These are phyloP conservation scores for Hybos culiciformis DNA, from an alignment of 2,888 invertebrate genomes.

Conservation along the genomic window DNA sequence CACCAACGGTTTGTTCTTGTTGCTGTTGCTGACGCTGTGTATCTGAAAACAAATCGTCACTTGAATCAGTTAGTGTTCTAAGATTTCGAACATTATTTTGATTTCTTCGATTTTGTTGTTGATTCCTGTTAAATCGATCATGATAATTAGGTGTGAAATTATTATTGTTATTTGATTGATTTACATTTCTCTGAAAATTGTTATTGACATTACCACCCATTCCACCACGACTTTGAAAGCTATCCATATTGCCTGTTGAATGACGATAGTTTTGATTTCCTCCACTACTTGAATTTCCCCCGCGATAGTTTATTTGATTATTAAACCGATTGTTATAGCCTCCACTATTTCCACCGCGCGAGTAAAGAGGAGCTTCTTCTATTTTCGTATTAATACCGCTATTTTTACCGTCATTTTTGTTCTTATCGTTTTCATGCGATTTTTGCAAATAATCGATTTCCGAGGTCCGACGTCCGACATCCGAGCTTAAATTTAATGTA, in stretches of 20 bases:
- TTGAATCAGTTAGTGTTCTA: no score
- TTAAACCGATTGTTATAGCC: constrained; percentile 26
- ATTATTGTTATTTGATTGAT: background rate
- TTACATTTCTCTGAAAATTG: constrained; percentile 1
- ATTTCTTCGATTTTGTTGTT: constrained; percentile 5
- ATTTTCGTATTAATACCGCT: constrained; percentile 11
- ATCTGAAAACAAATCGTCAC: no score
- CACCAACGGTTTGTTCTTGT: no score
- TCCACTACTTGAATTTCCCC: constrained; percentile 13
- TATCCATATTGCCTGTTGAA: constrained; percentile 15
- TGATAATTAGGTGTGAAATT: constrained; percentile 3
- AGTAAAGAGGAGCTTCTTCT: constrained; percentile 48
- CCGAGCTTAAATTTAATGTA: constrained; percentile 41
- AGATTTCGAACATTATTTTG: background rate
- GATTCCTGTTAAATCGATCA: constrained; percentile 1
- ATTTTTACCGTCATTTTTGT: constrained; percentile 3
- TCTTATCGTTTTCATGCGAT: constrained; percentile 2
- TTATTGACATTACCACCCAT: constrained; percentile 2
- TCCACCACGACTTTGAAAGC: constrained; percentile 2
- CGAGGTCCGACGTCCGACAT: background rate
- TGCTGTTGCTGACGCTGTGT: no score
- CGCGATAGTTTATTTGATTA: constrained; percentile 22
- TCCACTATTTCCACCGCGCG: constrained; percentile 30
- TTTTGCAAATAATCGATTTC: constrained; percentile 8
- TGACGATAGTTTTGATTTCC: constrained; percentile 19